Percentiles rank a stretch among this genome's conserved stretches.
Conservation (phyloP, 2,888 invertebrate species). For the Cryptocheilus praepositus region DNA sequence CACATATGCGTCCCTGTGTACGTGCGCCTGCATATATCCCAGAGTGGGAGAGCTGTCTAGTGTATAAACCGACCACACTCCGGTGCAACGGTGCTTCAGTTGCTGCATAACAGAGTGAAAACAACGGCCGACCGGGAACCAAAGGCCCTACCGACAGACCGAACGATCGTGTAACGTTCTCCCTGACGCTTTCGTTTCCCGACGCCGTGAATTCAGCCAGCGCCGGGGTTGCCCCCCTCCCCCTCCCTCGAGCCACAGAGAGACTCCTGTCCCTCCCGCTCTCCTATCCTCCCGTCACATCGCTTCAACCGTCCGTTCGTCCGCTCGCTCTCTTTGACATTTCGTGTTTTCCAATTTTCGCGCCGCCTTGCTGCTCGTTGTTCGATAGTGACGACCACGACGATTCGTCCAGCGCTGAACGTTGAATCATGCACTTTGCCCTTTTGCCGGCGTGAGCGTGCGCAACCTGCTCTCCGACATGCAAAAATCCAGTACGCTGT, state of each 20-base stretch:
- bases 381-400: no score
- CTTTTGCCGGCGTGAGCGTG: no score
- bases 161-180: constrained; percentile 47
- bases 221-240: no score
- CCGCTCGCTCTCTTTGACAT: constrained; percentile 15
- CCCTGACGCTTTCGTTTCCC: constrained; percentile 40
- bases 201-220: constrained; percentile 43
- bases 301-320: constrained; percentile 21
- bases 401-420: no score
- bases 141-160: constrained; percentile 63
- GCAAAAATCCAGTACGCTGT: no score
- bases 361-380: no score
- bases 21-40: constrained; percentile 43
- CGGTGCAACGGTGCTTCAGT: constrained; percentile 64
- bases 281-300: constrained; percentile 13
- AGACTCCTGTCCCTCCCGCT: no score
- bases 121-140: constrained; percentile 66
- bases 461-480: no score
- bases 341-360: constrained; percentile 13
- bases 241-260: no score
- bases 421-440: no score
- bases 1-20: not conserved
- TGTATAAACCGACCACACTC: constrained; percentile 70
- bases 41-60: constrained; percentile 49
- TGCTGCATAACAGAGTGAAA: constrained; percentile 70